A percentile compares a stretch with the other conserved stretches of the same genome.
Evolutionary conservation across 2,888 invertebrate genomes (phyloP).

Genomic region (Sclerodermus sp.): DNA sequence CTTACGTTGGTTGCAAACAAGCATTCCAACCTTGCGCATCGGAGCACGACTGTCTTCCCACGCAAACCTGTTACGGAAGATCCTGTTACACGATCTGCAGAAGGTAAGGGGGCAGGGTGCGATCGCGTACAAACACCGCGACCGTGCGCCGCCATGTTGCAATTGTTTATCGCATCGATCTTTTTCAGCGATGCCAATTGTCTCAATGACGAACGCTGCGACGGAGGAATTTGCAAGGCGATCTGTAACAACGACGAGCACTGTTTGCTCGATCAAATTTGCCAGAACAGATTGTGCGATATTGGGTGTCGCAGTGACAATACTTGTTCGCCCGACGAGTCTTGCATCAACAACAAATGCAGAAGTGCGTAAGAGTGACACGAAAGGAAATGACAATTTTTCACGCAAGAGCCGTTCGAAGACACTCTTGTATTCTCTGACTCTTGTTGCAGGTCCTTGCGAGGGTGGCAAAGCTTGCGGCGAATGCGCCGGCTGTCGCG

Average conservation of each 20-base stretch:
- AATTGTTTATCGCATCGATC: too few species aligned
- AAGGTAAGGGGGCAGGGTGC: too few species aligned
- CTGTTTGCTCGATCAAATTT: conserved; percentile 80
- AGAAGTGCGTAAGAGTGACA: conserved; percentile 61
- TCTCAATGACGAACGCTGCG: conserved; percentile 82
- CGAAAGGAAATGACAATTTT: conserved; percentile 1
- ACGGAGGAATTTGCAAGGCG: conserved; percentile 78
- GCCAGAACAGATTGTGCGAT: conserved; percentile 83
- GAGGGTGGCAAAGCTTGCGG: conserved; percentile 75
- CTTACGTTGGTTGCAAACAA: conserved; percentile 73
- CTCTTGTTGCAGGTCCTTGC: conserved; percentile 76
- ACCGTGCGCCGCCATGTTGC: too few species aligned
- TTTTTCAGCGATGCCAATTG: conserved; percentile 75
- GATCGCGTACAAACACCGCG: too few species aligned
- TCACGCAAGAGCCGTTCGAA: too few species aligned
- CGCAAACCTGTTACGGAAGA: conserved; percentile 76
- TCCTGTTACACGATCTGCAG: conserved; percentile 78
- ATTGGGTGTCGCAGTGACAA: conserved; percentile 85
- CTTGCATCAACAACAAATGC: conserved; percentile 82
- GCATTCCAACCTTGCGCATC: conserved; percentile 67
- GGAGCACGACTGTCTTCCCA: conserved; percentile 70
- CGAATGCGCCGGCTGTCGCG: conserved; percentile 79
- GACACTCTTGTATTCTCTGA: too few species aligned
- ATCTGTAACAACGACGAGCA: conserved; percentile 85
- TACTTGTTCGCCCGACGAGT: conserved; percentile 72